phyloP scores from a whole-genome alignment of 2,888 invertebrate genomes.

The Minunthozetes semirufus region DNA sequence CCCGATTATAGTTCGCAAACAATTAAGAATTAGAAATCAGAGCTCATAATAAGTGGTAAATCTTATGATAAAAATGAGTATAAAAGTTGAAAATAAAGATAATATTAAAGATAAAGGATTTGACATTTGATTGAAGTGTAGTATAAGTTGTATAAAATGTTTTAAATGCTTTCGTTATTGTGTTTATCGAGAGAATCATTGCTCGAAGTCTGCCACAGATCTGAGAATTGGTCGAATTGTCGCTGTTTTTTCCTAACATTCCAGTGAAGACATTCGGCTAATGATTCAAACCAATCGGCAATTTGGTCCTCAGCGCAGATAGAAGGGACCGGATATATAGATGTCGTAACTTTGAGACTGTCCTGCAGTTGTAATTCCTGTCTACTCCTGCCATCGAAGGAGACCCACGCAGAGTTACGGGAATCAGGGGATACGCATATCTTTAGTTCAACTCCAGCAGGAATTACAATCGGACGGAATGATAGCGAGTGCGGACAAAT shows the following conservation, averaged over 20 bases:
- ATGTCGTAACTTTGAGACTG: constrained; percentile 88
- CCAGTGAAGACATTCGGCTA: constrained; percentile 95
- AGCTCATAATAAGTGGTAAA: no score
- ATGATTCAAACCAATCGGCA: constrained; percentile 92
- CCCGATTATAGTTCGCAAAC: no score
- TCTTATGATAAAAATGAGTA: no score
- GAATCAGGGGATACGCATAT: constrained; percentile 69
- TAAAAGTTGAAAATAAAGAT: no score
- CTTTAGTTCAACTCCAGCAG: constrained; percentile 91
- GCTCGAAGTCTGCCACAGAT: no score
- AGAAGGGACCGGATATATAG: constrained; percentile 91
- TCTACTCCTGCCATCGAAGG: constrained; percentile 90
- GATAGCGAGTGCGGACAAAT: constrained; percentile 96
- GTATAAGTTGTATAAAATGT: no score
- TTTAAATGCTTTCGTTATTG: no score
- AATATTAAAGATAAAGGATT: no score
- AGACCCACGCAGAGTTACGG: constrained; percentile 90
- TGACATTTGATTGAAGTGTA: no score
- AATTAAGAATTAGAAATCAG: no score
- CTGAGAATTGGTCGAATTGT: no score
- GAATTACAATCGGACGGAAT: constrained; percentile 93
- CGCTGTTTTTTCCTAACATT: constrained; percentile 93
- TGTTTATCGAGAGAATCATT: no score
- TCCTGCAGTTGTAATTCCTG: constrained; percentile 89
- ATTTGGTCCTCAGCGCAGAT: constrained; percentile 94